Base-by-base conservation (phyloP, 2,888 invertebrate genomes). In the Cephus sareptanus region DNA sequence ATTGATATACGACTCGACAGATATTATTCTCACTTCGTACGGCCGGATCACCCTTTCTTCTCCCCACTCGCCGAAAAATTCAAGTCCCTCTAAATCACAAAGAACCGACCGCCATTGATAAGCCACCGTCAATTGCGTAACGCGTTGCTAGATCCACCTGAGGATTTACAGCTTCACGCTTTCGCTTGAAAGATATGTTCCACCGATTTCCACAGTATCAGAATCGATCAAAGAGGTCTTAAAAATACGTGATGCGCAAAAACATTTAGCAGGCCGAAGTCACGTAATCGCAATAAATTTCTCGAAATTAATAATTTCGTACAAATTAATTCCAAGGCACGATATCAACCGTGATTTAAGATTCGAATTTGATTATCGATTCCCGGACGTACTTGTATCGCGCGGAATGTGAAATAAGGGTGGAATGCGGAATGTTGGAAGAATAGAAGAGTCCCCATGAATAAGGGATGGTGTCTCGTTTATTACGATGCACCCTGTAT, bases 401-500 rank as follows among this genome's bases (percentile, higher is more conserved):
- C 15, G 56, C 56, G 56, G 56, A 23, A 56, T 56, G 56, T 56
- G 23, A 56, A 56, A 56, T 56, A 56, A 56, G 56, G 56, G 23
- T 56, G 56, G 56, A 56, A 56, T 56, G 56, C 23, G 56, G 56
- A 56, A 56, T 56, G 56, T 56, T 23, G 23, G 56, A 56, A 56
- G 56, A 56, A 56, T 56, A 56, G 56, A 23, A 23, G 23, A 9
- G 56, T 56, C 56, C 23, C 23, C 56, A 56, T 56, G 56, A 56
- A 56, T 56, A 56, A 56, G 56, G 56, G 56, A 56, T 56, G 56
- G 56, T 56, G 78, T 74, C 75, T 77, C 78, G 79, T 79, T 79
- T 84, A 83, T 85, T 82, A 81, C 80, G 78, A 81, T 80, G 81
- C 83, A 83, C 81, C 79, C 76, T 83, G 81, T 82, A 31, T 56